Evolutionary conservation across 2,797 vertebrate species (phyloP), one percentile per base, ranked within the genome.

Genomic region (Apogon talboti): DNA sequence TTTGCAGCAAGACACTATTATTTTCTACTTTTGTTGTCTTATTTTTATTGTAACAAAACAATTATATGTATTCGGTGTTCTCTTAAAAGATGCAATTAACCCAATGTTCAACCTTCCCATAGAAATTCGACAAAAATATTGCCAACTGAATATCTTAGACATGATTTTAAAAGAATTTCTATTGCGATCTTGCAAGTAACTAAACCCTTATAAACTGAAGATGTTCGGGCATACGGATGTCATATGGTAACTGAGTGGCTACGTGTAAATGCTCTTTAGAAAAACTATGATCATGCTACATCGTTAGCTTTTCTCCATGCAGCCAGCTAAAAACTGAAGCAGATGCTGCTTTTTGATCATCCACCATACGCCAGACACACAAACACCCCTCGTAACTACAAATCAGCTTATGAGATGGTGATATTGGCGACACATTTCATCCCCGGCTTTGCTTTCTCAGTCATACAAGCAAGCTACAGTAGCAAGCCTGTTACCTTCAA

Each of bases 401-500:
- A 47, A 15, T 7, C 7, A 9, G n/a, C 0, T 16, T 18, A 41
- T 37, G 9, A 16, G 2, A 10, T 1, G 0, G n/a, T n/a, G 7
- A 3, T 21, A 7, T 21, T 0, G 37, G 12, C 11, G 7, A 24
- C 3, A 13, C 21, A 16, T 67, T n/a, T 14, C 6, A n/a, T 18
- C 33, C 3, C 33, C 52, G 43, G 11, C 53, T 38, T 50, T 54
- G 15, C 35, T 55, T 68, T 81, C 35, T 48, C 21, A 16, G 46
- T 28, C 49, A 43, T 28, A 52, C 14, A 47, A 55, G 8, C n/a
- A 24, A 54, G 74, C 79, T 64, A 81, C 53, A 48, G 44, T 7
- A 75, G 75, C 76, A 53, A 60, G 63, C 46, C 42, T 6, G 59
- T 77, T 90, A 90, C 84, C 87, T 88, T 80, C 44, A 70, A 52